A percentile compares a stretch with the other conserved stretches of the same genome.
These are phyloP conservation scores for Drosophila subquinaria DNA, from an alignment of 2,888 invertebrate genomes.

Conservation along the genomic window DNA sequence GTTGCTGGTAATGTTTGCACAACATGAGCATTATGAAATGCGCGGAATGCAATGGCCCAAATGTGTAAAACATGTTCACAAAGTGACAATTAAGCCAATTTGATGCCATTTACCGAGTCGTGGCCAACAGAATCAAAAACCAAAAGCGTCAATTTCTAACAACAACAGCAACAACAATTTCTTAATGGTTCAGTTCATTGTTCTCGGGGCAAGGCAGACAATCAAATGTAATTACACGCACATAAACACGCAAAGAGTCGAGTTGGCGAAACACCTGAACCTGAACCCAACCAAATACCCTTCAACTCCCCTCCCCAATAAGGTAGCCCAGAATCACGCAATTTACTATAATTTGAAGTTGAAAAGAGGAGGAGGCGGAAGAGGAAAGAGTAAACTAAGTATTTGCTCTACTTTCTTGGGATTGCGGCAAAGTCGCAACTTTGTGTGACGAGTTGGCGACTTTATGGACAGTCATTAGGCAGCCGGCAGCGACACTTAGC, in stretches of 20 bases:
- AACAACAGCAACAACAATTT: slow-evolving; percentile 38
- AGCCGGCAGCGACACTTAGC: slow-evolving; percentile 72
- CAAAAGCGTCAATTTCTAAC: slow-evolving; percentile 55
- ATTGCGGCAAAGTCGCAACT: slow-evolving; percentile 55
- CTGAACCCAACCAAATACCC: slow-evolving; percentile 21
- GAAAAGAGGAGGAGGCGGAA: too few species aligned
- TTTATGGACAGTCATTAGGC: slow-evolving; percentile 83
- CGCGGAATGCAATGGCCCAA: slow-evolving; percentile 63
- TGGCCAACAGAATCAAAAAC: slow-evolving; percentile 16
- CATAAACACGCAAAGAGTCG: slow-evolving; percentile 74
- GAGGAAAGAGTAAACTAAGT: background rate
- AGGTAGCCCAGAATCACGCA: slow-evolving; percentile 71
- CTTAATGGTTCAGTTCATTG: slow-evolving; percentile 54
- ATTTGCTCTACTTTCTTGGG: slow-evolving; percentile 69
- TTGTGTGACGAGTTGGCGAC: slow-evolving; percentile 56
- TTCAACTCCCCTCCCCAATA: slow-evolving; percentile 6
- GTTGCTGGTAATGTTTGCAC: slow-evolving; percentile 50
- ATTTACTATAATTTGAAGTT: slow-evolving; percentile 72
- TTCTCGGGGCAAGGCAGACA: slow-evolving; percentile 57
- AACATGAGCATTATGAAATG: slow-evolving; percentile 58
- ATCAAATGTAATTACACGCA: slow-evolving; percentile 80
- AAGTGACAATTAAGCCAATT: slow-evolving; percentile 79
- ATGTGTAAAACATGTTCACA: slow-evolving; percentile 73
- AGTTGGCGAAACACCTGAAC: slow-evolving; percentile 59
- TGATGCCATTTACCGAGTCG: slow-evolving; percentile 64